Evolutionary conservation across 2,797 vertebrate genomes (phyloP).

Genomic region (Molossus alvarezi): DNA sequence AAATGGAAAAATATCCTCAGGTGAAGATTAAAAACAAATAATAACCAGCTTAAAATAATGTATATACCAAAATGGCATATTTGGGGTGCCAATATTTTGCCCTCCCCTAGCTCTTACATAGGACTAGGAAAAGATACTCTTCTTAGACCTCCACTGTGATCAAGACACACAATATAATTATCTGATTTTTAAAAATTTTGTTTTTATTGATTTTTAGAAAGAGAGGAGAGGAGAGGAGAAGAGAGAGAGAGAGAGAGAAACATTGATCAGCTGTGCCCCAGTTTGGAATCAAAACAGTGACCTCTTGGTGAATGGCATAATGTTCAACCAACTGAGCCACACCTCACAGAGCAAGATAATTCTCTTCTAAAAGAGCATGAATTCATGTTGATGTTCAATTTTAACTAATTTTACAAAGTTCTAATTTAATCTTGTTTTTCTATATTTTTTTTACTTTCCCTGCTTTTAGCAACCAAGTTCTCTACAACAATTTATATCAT

Average conservation of each 20-base stretch:
- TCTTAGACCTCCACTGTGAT: not conserved
- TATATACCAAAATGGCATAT: not conserved
- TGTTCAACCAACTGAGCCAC: not conserved
- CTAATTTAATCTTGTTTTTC: not conserved
- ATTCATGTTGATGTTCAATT: not conserved
- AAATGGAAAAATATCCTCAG: too few species aligned
- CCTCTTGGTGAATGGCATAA: too few species aligned
- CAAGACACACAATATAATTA: not conserved
- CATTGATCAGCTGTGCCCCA: too few species aligned
- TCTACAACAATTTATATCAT: not conserved
- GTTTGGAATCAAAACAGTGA: too few species aligned
- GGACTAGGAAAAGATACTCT: not conserved
- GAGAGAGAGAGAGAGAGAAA: too few species aligned
- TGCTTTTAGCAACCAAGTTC: not conserved
- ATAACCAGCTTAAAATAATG: not conserved
- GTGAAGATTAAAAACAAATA: not conserved
- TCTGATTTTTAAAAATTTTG: not conserved
- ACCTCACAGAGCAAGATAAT: not conserved
- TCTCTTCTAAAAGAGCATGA: not conserved
- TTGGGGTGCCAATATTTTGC: not conserved
- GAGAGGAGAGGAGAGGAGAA: too few species aligned
- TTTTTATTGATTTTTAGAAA: too few species aligned
- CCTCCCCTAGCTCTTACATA: too few species aligned
- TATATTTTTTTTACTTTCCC: not conserved
- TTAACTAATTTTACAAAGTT: conserved; percentile 27